Evolutionary conservation across 2,888 invertebrate genomes (phyloP).

Genomic region (Epirrita christyi): DNA sequence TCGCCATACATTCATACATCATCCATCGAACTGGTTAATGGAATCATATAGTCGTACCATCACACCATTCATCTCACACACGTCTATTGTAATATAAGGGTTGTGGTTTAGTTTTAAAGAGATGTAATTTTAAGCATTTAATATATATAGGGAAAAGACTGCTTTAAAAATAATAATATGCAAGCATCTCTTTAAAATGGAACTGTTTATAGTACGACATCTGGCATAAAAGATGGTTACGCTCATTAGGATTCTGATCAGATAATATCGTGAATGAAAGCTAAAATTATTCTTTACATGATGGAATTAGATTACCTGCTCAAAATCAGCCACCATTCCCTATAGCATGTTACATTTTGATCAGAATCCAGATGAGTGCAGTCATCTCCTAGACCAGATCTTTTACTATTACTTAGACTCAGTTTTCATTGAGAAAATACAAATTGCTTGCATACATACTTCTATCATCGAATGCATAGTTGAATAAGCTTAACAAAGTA

Average conservation of each 20-base stretch:
- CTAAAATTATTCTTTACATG: no score
- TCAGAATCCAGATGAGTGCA: no score
- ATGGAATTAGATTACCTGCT: no score
- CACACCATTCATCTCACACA: slow-evolving; percentile 58
- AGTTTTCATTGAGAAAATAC: slow-evolving; percentile 27
- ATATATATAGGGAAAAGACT: slow-evolving; percentile 15
- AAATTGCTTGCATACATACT: slow-evolving; percentile 36
- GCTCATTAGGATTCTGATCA: no score
- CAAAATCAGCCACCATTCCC: no score
- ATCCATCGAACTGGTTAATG: slow-evolving; percentile 80
- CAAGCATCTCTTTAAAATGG: slow-evolving; percentile 60
- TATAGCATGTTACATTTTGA: no score
- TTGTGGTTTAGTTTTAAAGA: slow-evolving; percentile 63
- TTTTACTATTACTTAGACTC: slow-evolving; percentile 14
- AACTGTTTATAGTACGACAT: slow-evolving; percentile 33
- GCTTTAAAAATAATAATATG: slow-evolving; percentile 17
- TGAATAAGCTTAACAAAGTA: slow-evolving; percentile 51
- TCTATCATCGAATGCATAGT: slow-evolving; percentile 39
- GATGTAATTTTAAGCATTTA: slow-evolving; percentile 53
- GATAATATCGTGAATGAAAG: no score
- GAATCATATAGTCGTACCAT: slow-evolving; percentile 71
- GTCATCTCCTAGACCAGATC: no score
- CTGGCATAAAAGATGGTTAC: no score
- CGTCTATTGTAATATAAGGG: slow-evolving; percentile 54
- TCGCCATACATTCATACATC: slow-evolving; percentile 70